phyloP scores from a whole-genome alignment of 2,113 vertebrate genomes.

The Macquaria ambigua region DNA sequence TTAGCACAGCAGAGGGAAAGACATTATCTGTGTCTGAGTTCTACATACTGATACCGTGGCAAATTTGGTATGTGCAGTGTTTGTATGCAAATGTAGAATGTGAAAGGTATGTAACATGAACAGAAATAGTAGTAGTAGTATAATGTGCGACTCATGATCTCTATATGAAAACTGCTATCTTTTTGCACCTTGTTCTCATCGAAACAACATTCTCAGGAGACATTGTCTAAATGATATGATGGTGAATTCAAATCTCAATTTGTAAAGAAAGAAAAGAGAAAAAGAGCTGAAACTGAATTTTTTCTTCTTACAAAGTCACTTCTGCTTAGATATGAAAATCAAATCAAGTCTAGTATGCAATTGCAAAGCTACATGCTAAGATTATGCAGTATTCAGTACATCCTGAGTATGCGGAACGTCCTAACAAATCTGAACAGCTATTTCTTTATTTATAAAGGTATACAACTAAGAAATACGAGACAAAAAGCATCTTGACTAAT shows the following conservation, averaged over 20 bases:
- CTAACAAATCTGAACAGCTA: background rate
- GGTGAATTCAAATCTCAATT: background rate
- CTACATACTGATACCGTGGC: no score
- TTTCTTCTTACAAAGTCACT: background rate
- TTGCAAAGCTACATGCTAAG: background rate
- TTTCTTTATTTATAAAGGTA: background rate
- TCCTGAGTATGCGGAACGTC: background rate
- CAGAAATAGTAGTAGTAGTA: background rate
- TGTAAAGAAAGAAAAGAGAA: background rate
- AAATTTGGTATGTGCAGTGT: background rate
- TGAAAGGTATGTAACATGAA: background rate
- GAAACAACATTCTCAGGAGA: background rate
- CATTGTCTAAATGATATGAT: background rate
- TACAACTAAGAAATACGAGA: background rate
- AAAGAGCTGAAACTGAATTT: background rate
- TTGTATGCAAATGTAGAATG: background rate
- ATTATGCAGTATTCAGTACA: background rate
- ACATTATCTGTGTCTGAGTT: background rate
- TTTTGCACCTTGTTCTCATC: background rate
- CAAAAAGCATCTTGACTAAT: slow-evolving; percentile 4
- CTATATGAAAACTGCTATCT: background rate
- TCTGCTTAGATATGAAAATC: background rate
- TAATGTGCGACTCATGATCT: background rate
- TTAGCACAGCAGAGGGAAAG: background rate
- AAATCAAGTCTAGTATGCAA: background rate